Evolutionary conservation across 2,888 invertebrate genomes (phyloP).

Genomic region (Laothoe populi): DNA sequence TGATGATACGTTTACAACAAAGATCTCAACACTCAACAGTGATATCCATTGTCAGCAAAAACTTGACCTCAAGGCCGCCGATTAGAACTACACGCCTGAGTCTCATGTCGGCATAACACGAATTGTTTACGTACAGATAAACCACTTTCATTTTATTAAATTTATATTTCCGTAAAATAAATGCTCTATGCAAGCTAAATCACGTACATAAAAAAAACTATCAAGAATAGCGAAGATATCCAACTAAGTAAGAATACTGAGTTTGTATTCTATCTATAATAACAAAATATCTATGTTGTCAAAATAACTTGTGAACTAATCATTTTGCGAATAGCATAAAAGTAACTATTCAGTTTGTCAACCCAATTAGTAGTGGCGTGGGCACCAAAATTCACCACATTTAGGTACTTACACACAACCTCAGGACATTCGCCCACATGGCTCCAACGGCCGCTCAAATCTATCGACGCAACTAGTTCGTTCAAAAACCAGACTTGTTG

Average conservation of each 20-base stretch:
- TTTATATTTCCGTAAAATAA: background rate
- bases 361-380: conserved; percentile 11
- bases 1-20: no score
- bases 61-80: conserved; percentile 7
- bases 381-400: conserved; percentile 8
- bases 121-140: conserved; percentile 2
- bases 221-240: no score
- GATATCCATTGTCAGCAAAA: conserved; percentile 3
- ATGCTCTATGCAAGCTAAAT: no score
- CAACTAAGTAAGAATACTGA: no score
- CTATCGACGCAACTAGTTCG: conserved; percentile 1
- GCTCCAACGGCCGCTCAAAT: conserved; percentile 26
- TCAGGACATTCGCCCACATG: conserved; percentile 55
- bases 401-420: conserved; percentile 24
- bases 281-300: no score
- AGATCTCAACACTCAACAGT: background rate
- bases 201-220: no score
- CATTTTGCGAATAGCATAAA: background rate
- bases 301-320: background rate
- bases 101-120: background rate
- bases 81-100: background rate
- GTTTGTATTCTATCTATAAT: no score
- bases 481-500: background rate
- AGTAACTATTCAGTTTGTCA: background rate
- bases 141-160: background rate